Conservation (phyloP, 2,888 invertebrate genomes). For the Helicoverpa assulta region DNA sequence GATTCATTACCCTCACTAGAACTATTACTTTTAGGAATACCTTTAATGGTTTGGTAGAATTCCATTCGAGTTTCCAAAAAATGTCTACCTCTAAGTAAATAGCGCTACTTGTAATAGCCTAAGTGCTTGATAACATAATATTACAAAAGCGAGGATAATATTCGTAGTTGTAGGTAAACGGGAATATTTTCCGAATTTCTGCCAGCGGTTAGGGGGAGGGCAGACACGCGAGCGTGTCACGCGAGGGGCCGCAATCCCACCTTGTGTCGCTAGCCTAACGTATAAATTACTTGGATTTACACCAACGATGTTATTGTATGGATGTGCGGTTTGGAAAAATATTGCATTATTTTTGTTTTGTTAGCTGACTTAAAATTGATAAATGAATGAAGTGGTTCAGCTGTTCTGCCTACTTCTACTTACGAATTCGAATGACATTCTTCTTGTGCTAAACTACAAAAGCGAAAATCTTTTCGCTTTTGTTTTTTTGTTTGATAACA, state of each 20-base stretch:
- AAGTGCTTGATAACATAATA: slow-evolving; percentile 6
- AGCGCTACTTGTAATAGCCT: neutral
- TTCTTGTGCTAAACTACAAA: too few species aligned
- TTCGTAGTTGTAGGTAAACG: slow-evolving; percentile 15
- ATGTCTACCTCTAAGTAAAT: neutral
- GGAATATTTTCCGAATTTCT: slow-evolving; percentile 27
- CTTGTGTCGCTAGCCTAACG: slow-evolving; percentile 28
- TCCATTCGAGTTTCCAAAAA: slow-evolving; percentile 27
- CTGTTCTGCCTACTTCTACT: too few species aligned
- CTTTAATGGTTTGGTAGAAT: slow-evolving; percentile 14
- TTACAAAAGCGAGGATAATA: slow-evolving; percentile 12
- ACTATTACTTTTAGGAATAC: slow-evolving; percentile 36
- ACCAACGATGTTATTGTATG: slow-evolving; percentile 23
- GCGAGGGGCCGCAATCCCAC: slow-evolving; percentile 42
- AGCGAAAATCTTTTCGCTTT: too few species aligned
- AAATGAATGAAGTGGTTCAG: too few species aligned
- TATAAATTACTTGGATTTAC: slow-evolving; percentile 41
- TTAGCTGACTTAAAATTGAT: neutral
- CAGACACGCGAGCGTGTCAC: slow-evolving; percentile 46
- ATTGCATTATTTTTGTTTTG: neutral
- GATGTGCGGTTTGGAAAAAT: neutral
- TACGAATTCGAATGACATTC: too few species aligned
- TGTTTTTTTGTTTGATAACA: too few species aligned
- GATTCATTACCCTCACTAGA: slow-evolving; percentile 19
- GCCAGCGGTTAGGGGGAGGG: slow-evolving; percentile 13